phyloP scores from a whole-genome alignment of 2,113 vertebrate genomes.

The Vicugna pacos region DNA sequence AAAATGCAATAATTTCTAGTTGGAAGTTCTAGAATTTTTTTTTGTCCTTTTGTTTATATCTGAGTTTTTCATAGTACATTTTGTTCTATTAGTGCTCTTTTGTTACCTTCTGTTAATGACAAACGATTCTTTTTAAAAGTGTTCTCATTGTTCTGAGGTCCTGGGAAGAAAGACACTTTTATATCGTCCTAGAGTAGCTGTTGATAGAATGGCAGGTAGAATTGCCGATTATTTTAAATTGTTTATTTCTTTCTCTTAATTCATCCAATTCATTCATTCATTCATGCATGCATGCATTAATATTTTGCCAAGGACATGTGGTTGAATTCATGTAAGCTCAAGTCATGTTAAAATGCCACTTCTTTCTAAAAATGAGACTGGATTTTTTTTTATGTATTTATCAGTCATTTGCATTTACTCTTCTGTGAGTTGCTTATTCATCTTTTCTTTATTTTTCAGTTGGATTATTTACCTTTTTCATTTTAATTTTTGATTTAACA shows the following conservation, averaged over 20 bases:
- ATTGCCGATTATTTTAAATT: background rate
- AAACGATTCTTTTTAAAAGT: background rate
- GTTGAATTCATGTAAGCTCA: background rate
- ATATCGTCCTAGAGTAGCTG: background rate
- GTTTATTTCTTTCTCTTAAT: background rate
- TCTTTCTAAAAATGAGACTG: background rate
- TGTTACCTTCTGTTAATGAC: background rate
- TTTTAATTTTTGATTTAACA: background rate
- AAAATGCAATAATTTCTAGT: background rate
- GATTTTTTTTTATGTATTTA: background rate
- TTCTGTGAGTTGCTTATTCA: background rate
- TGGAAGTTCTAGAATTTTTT: background rate
- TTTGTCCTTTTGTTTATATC: conserved; percentile 11
- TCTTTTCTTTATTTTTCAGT: background rate
- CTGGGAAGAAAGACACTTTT: background rate
- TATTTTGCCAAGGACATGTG: background rate
- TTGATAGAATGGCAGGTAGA: background rate
- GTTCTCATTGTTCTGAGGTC: background rate
- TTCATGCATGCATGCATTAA: background rate
- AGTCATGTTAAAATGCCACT: background rate
- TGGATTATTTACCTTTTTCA: conserved; percentile 31
- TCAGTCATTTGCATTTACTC: background rate
- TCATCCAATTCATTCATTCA: background rate
- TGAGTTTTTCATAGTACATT: conserved; percentile 6
- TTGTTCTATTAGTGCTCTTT: background rate